Conservation (phyloP, 2,113 vertebrate species). For the Tamias sibiricus region DNA sequence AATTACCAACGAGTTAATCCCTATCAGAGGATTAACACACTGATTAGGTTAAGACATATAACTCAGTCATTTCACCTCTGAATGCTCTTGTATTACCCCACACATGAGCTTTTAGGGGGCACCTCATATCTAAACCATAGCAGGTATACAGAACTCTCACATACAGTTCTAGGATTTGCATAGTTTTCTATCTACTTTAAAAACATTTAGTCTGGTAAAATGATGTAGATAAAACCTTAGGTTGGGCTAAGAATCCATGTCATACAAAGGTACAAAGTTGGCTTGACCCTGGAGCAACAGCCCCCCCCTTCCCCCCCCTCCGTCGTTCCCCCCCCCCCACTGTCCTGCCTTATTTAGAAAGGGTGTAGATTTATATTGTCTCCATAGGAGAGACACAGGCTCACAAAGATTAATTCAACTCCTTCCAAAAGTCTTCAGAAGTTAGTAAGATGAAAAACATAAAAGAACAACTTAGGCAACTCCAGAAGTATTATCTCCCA, state of each 20-base stretch:
- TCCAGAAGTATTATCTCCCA: neutral
- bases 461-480: neutral
- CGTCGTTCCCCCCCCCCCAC: too few relatives aligned
- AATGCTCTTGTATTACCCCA: too few relatives aligned
- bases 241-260: neutral
- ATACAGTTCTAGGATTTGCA: neutral
- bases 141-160: neutral
- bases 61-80: too few relatives aligned
- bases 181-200: neutral
- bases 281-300: neutral
- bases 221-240: neutral
- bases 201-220: neutral
- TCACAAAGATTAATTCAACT: neutral
- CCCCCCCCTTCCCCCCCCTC: accelerated
- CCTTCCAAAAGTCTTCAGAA: conserved; percentile 16
- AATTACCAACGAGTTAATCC: too few relatives aligned
- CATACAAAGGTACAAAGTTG: neutral
- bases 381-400: neutral
- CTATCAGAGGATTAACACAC: too few relatives aligned
- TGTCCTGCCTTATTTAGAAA: neutral
- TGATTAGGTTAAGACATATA: too few relatives aligned
- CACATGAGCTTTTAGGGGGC: too few relatives aligned
- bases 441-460: neutral
- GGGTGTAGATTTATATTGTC: neutral
- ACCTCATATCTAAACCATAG: too few relatives aligned